Percentiles rank a stretch among this genome's conserved stretches.
phyloP scores from a whole-genome alignment of 2,797 vertebrate genomes.

The Myoxocephalus aenaeus region DNA sequence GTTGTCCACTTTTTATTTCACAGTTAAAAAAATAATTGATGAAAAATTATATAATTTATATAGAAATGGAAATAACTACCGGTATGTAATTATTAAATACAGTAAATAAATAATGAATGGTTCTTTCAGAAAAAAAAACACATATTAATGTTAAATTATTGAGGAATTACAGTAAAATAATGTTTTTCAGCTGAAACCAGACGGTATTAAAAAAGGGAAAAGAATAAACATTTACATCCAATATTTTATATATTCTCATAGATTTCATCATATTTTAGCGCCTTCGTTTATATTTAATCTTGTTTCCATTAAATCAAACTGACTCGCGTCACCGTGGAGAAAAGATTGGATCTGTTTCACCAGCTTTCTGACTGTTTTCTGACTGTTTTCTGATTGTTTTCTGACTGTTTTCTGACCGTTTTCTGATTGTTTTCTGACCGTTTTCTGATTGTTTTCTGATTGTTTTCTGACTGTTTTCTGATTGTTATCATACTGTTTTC shows the following conservation, averaged over 20 bases:
- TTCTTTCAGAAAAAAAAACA: not conserved
- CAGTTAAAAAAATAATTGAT: not conserved
- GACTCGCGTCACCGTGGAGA: not conserved
- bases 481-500: too few species aligned
- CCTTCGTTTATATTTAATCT: not conserved
- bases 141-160: not conserved
- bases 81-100: not conserved
- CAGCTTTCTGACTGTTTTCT: not conserved
- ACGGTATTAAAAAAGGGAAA: not conserved
- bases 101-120: not conserved
- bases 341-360: not conserved
- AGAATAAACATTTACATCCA: not conserved
- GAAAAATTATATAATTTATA: not conserved
- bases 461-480: too few species aligned
- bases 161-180: not conserved
- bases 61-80: not conserved
- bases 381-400: not conserved
- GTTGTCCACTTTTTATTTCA: not conserved
- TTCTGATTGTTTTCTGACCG: too few species aligned
- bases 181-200: not conserved
- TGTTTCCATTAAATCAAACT: not conserved
- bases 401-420: too few species aligned
- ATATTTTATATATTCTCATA: not conserved
- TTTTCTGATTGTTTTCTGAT: too few species aligned
- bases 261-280: not conserved